Evolutionary conservation across 2,797 vertebrate genomes (phyloP), one percentile per base, ranked within the genome.

Genomic region (Ctenochaetus hawaiiensis): DNA sequence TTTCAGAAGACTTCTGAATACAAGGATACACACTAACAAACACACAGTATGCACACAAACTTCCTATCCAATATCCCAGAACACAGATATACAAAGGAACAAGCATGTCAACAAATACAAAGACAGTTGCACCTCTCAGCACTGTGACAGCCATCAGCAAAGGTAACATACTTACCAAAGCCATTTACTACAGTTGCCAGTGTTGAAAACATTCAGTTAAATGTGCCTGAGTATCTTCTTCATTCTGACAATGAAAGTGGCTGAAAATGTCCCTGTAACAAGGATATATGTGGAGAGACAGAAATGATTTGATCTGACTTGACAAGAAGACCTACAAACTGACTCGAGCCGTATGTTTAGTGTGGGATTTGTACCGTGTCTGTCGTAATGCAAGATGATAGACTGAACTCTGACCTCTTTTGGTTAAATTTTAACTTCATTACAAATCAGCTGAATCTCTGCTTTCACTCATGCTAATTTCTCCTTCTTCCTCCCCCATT

Each of bases 221-320:
- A 34, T 34, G 20, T 13, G 16, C 52, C 30, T 1, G 8, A 34
- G 2, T 34, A 64, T 72, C 49, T 45, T 58, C 56, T 62, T n/a
- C 13, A 41, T 51, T 62, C 30, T 63, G 34, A 2, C 5, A 34
- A 34, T 34, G 30, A 6, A 34, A 34, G 30, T 34, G 30, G 44
- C 53, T 14, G 43, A 77, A 39, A 56, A 41, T 51, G 14, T 51
- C 39, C 53, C 48, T 17, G 52, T 61, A 67, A 75, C 22, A 37
- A 53, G 18, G 18, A 54, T 58, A 43, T 26, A 44, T 26, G 26
- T 26, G 0, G 5, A 43, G 44, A 71, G 39, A 13, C 30, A 34
- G 66, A 49, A 34, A 6, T 34, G 30, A 34, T 34, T 34, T 43
- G 18, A 77, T 63, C 44, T 47, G 18, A 65, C 47, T 2, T 69